A percentile compares a stretch with the other conserved stretches of the same genome.
phyloP scores from a whole-genome alignment of 1,140 invertebrate genomes.

The Polypedilum pembai region DNA sequence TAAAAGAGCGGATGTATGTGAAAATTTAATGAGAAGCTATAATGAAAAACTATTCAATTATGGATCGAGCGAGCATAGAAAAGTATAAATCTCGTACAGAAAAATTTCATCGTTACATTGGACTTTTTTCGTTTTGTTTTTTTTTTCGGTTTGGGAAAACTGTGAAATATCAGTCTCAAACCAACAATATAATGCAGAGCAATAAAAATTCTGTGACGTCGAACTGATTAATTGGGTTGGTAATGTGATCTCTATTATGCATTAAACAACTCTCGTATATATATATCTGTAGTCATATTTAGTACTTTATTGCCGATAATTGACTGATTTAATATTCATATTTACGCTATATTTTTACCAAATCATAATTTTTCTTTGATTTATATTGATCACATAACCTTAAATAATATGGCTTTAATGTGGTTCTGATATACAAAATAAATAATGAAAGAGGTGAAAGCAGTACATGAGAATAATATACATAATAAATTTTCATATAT shows the following conservation, averaged over 20 bases:
- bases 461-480: not conserved
- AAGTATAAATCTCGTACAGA: not conserved
- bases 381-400: slow-evolving; percentile 18
- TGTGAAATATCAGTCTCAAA: slow-evolving; percentile 28
- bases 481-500: no score
- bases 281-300: slow-evolving; percentile 2
- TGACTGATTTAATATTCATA: slow-evolving; percentile 8
- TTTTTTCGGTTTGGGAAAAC: slow-evolving; percentile 25
- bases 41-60: slow-evolving; percentile 19
- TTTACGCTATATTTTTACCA: not conserved
- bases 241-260: slow-evolving; percentile 16
- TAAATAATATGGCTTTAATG: not conserved
- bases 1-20: not conserved
- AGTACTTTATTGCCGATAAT: slow-evolving; percentile 22
- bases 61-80: not conserved
- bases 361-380: not conserved
- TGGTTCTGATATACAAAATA: not conserved
- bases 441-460: slow-evolving; percentile 13
- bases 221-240: slow-evolving; percentile 13
- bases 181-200: slow-evolving; percentile 28
- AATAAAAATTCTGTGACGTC: slow-evolving; percentile 28
- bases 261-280: not conserved
- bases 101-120: not conserved
- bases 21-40: not conserved
- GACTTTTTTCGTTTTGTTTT: not conserved